A percentile compares a stretch with the other conserved stretches of the same genome.
Evolutionary conservation across 2,113 vertebrate species (phyloP).

Genomic region (Leiothrix lutea): DNA sequence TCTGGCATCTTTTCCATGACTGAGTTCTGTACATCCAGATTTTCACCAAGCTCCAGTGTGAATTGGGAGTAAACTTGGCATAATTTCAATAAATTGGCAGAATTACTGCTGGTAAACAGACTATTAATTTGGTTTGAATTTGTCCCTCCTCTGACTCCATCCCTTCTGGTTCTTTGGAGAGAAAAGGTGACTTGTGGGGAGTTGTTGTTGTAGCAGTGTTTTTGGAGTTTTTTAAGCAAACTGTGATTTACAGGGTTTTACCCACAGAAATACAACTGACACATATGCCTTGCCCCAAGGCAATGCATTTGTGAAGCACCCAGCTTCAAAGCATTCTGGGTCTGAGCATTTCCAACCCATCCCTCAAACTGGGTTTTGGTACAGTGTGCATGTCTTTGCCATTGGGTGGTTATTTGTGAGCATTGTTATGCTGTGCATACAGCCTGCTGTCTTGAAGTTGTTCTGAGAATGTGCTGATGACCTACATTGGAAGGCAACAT

Average conservation of each 20-base stretch:
- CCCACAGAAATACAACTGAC: neutral
- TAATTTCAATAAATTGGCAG: neutral
- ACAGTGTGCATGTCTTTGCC: neutral
- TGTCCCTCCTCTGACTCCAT: neutral
- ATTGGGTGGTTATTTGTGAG: neutral
- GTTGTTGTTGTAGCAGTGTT: too few species aligned
- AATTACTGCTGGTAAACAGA: neutral
- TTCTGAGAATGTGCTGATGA: slow-evolving; percentile 5
- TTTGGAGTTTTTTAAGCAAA: neutral
- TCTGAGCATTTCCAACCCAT: neutral
- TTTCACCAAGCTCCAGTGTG: neutral
- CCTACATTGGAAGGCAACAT: neutral
- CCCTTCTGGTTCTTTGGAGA: neutral
- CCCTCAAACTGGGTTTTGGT: neutral
- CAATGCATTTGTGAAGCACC: neutral
- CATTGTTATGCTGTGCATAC: neutral
- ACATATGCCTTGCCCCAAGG: neutral
- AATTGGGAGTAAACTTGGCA: neutral
- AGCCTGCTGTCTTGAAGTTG: slow-evolving; percentile 8
- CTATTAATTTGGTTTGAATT: neutral
- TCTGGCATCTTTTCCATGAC: neutral
- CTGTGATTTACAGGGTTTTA: neutral
- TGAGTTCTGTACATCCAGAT: neutral
- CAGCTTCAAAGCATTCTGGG: neutral
- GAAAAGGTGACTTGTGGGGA: neutral